phyloP scores from a whole-genome alignment of 2,113 vertebrate species.

The Callospermophilus lateralis region DNA sequence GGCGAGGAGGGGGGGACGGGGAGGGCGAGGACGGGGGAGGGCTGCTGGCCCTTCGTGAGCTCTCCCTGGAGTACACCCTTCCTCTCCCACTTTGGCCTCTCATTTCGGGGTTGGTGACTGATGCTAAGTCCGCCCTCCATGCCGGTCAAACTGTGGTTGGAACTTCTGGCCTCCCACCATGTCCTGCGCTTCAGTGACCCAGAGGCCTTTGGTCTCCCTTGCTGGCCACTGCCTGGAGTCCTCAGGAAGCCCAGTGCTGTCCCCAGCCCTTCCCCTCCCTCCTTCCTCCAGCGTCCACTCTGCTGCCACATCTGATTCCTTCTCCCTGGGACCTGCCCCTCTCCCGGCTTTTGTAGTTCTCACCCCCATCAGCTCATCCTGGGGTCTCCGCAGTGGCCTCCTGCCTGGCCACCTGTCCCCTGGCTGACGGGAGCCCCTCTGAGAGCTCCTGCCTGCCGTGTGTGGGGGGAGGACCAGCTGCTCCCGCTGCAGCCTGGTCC shows the following conservation, averaged over 20 bases:
- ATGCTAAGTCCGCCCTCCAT: too few relatives aligned
- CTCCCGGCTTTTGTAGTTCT: not conserved
- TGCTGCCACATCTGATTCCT: accelerated
- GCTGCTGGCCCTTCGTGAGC: accelerated
- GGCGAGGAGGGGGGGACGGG: accelerated
- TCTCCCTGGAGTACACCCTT: accelerated
- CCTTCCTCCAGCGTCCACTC: not conserved
- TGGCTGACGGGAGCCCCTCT: too few relatives aligned
- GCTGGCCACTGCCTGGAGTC: accelerated
- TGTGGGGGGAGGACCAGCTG: not conserved
- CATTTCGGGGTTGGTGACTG: not conserved
- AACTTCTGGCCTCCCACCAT: not conserved
- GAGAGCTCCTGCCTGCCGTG: too few relatives aligned
- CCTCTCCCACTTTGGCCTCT: not conserved
- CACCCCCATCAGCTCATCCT: accelerated
- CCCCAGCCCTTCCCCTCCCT: accelerated
- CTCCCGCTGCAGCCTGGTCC: not conserved
- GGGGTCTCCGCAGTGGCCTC: accelerated
- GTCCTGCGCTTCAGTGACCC: not conserved
- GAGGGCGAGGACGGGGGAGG: accelerated
- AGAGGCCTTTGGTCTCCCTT: accelerated
- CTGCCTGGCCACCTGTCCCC: not conserved
- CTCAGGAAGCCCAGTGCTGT: not conserved
- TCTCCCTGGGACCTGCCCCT: not conserved
- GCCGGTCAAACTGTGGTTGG: accelerated